A percentile compares a stretch with the other conserved stretches of the same genome.
These are phyloP conservation scores for Nasonia oneida DNA, from an alignment of 2,888 invertebrate genomes.

Conservation along the genomic window DNA sequence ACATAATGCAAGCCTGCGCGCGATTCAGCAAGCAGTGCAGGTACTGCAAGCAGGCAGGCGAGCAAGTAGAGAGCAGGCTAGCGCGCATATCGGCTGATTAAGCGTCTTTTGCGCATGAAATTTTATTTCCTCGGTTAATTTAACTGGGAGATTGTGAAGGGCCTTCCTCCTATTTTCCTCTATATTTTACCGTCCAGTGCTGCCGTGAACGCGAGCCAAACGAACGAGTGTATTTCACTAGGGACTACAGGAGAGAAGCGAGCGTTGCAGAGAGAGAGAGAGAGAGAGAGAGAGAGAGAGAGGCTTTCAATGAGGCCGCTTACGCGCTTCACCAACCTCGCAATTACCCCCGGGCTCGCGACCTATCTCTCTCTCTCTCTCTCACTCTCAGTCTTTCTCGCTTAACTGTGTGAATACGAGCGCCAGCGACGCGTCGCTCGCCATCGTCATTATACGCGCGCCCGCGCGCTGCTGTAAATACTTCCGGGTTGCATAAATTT, in stretches of 20 bases:
- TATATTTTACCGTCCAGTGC: slow-evolving; percentile 21
- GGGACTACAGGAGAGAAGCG: slow-evolving; percentile 38
- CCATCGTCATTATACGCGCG: slow-evolving; percentile 28
- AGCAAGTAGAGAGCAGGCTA: neutral
- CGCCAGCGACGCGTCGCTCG: slow-evolving; percentile 22
- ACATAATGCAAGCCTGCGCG: slow-evolving; percentile 14
- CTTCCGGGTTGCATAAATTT: slow-evolving; percentile 54
- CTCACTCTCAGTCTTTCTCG: neutral
- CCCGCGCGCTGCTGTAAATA: slow-evolving; percentile 35
- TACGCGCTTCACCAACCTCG: slow-evolving; percentile 31
- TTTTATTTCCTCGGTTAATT: slow-evolving; percentile 63
- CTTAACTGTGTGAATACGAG: neutral
- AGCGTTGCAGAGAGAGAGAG: slow-evolving; percentile 27
- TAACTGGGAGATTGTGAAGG: slow-evolving; percentile 59
- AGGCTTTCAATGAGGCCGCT: slow-evolving; percentile 54
- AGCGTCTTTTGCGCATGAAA: slow-evolving; percentile 59
- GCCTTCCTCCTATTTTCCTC: slow-evolving; percentile 13
- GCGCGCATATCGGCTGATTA: slow-evolving; percentile 58
- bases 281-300: slow-evolving; percentile 26
- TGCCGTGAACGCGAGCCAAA: slow-evolving; percentile 13
- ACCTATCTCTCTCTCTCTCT: neutral
- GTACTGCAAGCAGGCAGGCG: neutral
- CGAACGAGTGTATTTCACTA: slow-evolving; percentile 58
- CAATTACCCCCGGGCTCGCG: slow-evolving; percentile 17
- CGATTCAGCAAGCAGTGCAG: slow-evolving; percentile 49